Conservation (phyloP, 1,140 invertebrate species). For the Leptoteleia sp. region DNA sequence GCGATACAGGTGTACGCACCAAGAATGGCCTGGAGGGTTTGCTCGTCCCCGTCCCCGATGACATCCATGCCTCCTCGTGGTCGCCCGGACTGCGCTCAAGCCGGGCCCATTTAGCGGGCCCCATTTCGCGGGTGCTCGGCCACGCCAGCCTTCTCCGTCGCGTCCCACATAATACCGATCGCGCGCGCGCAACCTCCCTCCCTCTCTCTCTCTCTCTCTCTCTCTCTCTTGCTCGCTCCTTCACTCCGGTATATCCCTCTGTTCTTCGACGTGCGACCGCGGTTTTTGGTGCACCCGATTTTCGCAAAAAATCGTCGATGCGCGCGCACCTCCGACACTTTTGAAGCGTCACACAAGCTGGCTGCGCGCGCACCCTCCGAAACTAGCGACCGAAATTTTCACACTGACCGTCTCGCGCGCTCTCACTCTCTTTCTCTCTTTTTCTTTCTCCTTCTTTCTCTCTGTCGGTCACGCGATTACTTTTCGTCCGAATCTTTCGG, state of each 20-base stretch:
- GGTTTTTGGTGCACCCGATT: constrained; percentile 6
- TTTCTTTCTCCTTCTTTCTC: no score
- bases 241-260: neutral
- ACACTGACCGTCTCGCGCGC: neutral
- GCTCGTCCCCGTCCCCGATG: constrained; percentile 79
- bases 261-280: neutral
- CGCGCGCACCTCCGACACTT: constrained; percentile 25
- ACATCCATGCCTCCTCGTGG: constrained; percentile 77
- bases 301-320: constrained; percentile 30
- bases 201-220: constrained; percentile 15
- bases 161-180: constrained; percentile 70
- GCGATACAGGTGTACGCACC: constrained; percentile 64
- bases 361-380: constrained; percentile 22
- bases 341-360: constrained; percentile 19
- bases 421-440: neutral
- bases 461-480: no score
- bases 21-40: constrained; percentile 80
- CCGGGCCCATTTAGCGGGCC: constrained; percentile 76
- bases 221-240: neutral
- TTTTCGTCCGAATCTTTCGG: no score
- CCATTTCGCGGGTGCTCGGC: constrained; percentile 74
- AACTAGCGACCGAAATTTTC: neutral
- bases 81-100: constrained; percentile 67
- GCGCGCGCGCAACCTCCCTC: constrained; percentile 9
- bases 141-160: constrained; percentile 64